phyloP scores from a whole-genome alignment of 2,888 invertebrate species.

The Ophion ventricosus region DNA sequence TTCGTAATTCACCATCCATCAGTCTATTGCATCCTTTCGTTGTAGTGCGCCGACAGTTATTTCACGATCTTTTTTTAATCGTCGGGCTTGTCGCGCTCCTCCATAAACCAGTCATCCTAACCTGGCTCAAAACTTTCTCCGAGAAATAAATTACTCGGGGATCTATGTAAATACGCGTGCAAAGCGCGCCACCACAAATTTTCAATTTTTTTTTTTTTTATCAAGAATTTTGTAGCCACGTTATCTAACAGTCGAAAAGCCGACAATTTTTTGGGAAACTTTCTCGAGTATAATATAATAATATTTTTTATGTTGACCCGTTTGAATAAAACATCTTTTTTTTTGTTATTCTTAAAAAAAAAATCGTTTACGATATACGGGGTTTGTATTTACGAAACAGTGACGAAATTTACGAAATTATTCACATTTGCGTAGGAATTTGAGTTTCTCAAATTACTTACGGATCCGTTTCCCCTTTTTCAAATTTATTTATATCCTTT shows the following conservation, averaged over 20 bases:
- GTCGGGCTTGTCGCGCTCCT: slow-evolving; percentile 21
- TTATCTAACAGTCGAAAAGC: neutral
- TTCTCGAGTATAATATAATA: neutral
- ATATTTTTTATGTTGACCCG: neutral
- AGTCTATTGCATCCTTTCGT: slow-evolving; percentile 1
- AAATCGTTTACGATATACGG: no score
- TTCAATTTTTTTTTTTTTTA: slow-evolving; percentile 1
- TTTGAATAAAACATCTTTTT: neutral
- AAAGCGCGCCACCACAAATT: neutral
- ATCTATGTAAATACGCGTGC: slow-evolving; percentile 24
- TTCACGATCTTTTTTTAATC: slow-evolving; percentile 39
- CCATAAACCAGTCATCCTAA: slow-evolving; percentile 27
- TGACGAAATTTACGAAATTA: no score
- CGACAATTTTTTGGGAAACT: neutral
- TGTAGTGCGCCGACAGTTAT: slow-evolving; percentile 6
- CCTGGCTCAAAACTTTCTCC: slow-evolving; percentile 49
- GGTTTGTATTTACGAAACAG: no score
- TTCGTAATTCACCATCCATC: slow-evolving; percentile 33
- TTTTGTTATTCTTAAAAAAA: neutral
- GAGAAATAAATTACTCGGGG: slow-evolving; percentile 33
- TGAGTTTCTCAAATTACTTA: no score
- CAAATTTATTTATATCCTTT: no score
- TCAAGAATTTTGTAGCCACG: neutral
- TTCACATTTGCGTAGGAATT: no score
- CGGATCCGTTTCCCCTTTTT: no score